Conservation (phyloP, 2,888 invertebrate species). For the Mythimna pallens region DNA sequence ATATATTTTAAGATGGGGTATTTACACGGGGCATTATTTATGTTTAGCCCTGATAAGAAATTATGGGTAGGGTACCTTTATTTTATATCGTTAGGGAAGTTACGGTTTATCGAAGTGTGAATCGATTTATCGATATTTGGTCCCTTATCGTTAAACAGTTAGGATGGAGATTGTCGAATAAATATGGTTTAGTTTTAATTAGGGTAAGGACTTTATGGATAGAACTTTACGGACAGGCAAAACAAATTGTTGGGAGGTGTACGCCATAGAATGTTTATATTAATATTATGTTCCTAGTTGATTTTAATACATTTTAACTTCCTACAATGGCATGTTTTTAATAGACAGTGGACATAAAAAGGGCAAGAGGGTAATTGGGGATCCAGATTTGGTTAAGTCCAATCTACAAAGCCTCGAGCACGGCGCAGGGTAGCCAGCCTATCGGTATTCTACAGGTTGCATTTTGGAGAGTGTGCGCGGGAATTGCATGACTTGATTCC, state of each 20-base stretch:
- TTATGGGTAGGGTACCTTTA: slow-evolving; percentile 65
- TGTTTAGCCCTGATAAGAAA: slow-evolving; percentile 70
- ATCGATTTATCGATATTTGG: slow-evolving; percentile 56
- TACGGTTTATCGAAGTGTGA: slow-evolving; percentile 58
- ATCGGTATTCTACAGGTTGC: no score
- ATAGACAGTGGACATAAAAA: no score
- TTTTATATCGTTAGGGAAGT: slow-evolving; percentile 56
- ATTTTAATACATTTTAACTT: not conserved
- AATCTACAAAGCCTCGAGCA: no score
- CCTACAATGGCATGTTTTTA: no score
- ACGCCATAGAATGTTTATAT: not conserved
- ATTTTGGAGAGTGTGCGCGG: no score
- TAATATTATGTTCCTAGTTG: not conserved
- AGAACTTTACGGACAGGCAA: not conserved
- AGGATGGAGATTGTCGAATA: slow-evolving; percentile 25
- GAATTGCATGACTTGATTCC: no score
- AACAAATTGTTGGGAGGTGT: not conserved
- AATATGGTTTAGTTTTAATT: slow-evolving; percentile 38
- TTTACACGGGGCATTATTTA: slow-evolving; percentile 70
- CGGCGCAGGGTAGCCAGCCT: no score
- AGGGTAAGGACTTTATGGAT: slow-evolving; percentile 14
- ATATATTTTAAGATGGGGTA: slow-evolving; percentile 69
- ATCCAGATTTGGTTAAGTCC: no score
- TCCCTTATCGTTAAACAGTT: slow-evolving; percentile 32
- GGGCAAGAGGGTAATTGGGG: no score